Evolutionary conservation across 2,888 invertebrate species (phyloP).

Genomic region (Drosophila koepferae): DNA sequence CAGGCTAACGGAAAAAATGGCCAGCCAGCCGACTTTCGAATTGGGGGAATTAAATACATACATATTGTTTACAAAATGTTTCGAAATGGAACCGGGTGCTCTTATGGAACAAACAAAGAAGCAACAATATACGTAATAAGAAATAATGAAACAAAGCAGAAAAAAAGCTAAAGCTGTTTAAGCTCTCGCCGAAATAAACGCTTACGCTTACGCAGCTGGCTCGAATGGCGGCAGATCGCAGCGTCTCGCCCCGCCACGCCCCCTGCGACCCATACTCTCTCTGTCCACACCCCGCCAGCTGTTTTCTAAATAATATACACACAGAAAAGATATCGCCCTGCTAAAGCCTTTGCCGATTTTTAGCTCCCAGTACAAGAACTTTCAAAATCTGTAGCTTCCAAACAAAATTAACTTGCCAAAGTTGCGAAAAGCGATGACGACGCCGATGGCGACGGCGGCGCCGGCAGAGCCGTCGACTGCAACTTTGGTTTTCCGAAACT

Average conservation of each 20-base stretch:
- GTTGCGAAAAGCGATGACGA: conserved; percentile 49
- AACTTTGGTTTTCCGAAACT: conserved; percentile 73
- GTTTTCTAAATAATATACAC: conserved; percentile 43
- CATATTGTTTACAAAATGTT: conserved; percentile 25
- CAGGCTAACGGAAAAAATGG: conserved; percentile 8
- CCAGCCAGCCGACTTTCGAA: not conserved
- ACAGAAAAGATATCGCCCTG: conserved; percentile 73
- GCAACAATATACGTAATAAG: conserved; percentile 2
- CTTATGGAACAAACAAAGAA: conserved; percentile 7
- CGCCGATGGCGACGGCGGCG: conserved; percentile 9
- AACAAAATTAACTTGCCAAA: conserved; percentile 79
- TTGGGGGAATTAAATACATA: not conserved
- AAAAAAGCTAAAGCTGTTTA: conserved; percentile 61
- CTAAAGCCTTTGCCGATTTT: conserved; percentile 83
- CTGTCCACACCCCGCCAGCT: conserved; percentile 13
- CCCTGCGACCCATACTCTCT: not conserved
- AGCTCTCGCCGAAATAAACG: conserved; percentile 67
- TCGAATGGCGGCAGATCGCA: conserved; percentile 57
- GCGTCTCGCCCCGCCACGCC: conserved; percentile 18
- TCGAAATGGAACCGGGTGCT: conserved; percentile 22
- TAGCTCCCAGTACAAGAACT: conserved; percentile 84
- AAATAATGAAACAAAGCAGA: conserved; percentile 12
- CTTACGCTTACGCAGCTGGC: conserved; percentile 58
- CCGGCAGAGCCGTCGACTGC: conserved; percentile 15
- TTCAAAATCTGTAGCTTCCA: conserved; percentile 83